Evolutionary conservation across 37 sponge, comb jelly and placozoan genomes (phyloP), one percentile per base, ranked within the genome.

Genomic region (Spongilla lacustris): DNA sequence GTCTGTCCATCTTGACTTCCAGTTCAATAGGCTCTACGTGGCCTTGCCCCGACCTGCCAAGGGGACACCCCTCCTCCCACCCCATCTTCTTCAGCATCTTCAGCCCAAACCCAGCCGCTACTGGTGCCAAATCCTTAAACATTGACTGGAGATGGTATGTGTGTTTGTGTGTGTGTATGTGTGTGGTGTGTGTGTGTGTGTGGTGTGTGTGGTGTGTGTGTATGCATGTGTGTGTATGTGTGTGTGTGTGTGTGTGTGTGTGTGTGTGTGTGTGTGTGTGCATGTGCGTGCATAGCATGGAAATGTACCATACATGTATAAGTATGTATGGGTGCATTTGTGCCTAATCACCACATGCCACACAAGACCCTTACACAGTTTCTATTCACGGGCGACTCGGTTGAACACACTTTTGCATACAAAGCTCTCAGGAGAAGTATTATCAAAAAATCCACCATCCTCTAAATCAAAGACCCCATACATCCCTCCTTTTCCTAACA

Each of bases 21-120:
- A 92, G 35, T 2, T 66, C 83, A 11, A 96, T 68, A 13, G 99
- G 99, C 25, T 87, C 91, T 27, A 91, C 73, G 70, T 84, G 77
- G 0, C 99, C 99, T 32, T 67, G 37, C 17, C 91, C 95, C 23
- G 74, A 49, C 78, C 87, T 96, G 0, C 99, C 99, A 12, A 98
- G 84, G 24, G 95, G 91, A 77, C 86, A 48, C 11, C 99, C 99
- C 76, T 87, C 85, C 28, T 86, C 41, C 99, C 99, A 98, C 26
- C 99, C 99, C 95, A 96, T 94, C 81, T 91, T 96, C 91, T 80
- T 89, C 94, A 98, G 30, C 92, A 98, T 83, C 75, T 84, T 88
- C 74, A 89, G 74, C 22, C 97, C 99, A 87, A 96, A 91, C 25
- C 95, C 95, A 87, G 86, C 84, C 50, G 77, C 70, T 14, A 98